These are phyloP conservation scores for Mystacides longicornis DNA, from an alignment of 2,888 invertebrate species.

Conservation along the genomic window DNA sequence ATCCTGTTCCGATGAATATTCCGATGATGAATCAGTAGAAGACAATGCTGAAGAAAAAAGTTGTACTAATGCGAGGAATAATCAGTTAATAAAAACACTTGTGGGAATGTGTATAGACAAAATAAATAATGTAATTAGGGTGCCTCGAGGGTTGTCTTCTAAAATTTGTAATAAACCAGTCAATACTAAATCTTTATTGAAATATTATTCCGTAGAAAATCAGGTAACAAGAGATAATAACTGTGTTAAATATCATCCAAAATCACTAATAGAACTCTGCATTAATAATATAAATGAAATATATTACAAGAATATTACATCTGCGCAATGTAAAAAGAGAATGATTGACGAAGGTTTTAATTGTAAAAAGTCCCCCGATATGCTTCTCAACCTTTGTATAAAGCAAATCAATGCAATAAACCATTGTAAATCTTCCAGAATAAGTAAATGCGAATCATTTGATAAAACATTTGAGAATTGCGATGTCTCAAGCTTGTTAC, in stretches of 20 bases:
- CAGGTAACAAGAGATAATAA: too few relatives aligned
- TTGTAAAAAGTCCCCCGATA: neutral
- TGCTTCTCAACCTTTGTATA: neutral
- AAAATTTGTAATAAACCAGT: neutral
- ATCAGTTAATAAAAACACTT: neutral
- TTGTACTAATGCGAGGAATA: neutral
- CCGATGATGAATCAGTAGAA: slow-evolving; percentile 1
- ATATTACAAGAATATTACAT: neutral
- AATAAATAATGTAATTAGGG: neutral
- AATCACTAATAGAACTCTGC: too few relatives aligned
- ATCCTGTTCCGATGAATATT: slow-evolving; percentile 12
- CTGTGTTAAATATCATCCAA: too few relatives aligned
- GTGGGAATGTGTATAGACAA: neutral
- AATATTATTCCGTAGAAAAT: neutral
- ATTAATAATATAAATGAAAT: neutral
- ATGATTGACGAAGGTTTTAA: too few relatives aligned
- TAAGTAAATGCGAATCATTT: too few relatives aligned
- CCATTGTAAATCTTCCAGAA: too few relatives aligned
- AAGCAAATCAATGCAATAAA: neutral
- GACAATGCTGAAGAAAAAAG: neutral
- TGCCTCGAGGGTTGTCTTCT: neutral
- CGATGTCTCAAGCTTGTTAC: too few relatives aligned
- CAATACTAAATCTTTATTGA: neutral
- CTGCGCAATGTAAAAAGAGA: too few relatives aligned
- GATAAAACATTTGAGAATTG: too few relatives aligned